Percentiles rank a stretch among this genome's conserved stretches.
These are phyloP conservation scores for Hyppa rectilinea DNA, from an alignment of 2,888 invertebrate genomes.

Conservation along the genomic window DNA sequence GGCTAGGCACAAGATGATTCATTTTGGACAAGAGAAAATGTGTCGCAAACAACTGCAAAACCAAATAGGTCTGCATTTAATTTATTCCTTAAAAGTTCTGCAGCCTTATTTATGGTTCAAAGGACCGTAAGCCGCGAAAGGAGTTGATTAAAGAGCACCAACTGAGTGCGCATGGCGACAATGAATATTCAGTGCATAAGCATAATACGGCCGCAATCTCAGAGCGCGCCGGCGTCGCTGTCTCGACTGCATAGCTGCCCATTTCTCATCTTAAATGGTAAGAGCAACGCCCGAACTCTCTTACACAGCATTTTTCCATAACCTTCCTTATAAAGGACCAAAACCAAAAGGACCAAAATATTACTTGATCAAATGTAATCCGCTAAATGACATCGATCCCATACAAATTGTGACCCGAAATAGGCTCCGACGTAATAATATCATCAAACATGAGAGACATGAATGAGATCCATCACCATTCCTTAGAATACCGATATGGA, in stretches of 20 bases:
- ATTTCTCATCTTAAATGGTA: slow-evolving; percentile 88
- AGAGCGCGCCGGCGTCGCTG: slow-evolving; percentile 76
- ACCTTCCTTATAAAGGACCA: slow-evolving; percentile 26
- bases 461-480: slow-evolving; percentile 65
- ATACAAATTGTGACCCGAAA: slow-evolving; percentile 49
- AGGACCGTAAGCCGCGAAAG: slow-evolving; percentile 68
- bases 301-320: slow-evolving; percentile 57
- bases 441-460: slow-evolving; percentile 60
- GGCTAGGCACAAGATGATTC: background rate
- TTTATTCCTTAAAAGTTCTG: slow-evolving; percentile 18
- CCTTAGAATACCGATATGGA: slow-evolving; percentile 68
- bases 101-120: slow-evolving; percentile 36
- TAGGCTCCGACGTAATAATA: slow-evolving; percentile 61
- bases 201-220: slow-evolving; percentile 85
- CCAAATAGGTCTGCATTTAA: slow-evolving; percentile 14
- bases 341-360: slow-evolving; percentile 35
- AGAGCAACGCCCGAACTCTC: slow-evolving; percentile 75
- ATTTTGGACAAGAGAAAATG: background rate
- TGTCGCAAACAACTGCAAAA: background rate
- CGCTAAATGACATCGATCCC: slow-evolving; percentile 57
- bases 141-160: slow-evolving; percentile 85
- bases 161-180: slow-evolving; percentile 76
- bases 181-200: slow-evolving; percentile 88
- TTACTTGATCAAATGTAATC: slow-evolving; percentile 46
- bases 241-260: slow-evolving; percentile 84